A percentile compares a stretch with the other conserved stretches of the same genome.
phyloP scores from a whole-genome alignment of 2,888 invertebrate species.

The Eupithecia dodoneata region DNA sequence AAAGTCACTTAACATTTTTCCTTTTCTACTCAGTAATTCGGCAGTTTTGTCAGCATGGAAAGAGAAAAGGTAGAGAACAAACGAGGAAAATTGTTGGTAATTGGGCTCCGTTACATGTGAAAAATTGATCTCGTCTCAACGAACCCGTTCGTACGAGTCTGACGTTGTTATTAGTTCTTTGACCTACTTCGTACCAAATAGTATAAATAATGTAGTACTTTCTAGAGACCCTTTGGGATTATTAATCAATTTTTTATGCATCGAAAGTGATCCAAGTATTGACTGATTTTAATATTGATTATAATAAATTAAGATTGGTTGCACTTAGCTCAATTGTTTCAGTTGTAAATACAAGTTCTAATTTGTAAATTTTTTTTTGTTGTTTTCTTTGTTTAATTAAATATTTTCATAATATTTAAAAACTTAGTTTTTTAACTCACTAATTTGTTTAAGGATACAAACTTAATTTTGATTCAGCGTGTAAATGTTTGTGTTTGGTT shows the following conservation, averaged over 20 bases:
- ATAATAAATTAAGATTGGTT: no score
- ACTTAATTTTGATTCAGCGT: no score
- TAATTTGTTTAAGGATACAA: no score
- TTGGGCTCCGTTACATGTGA: constrained; percentile 16
- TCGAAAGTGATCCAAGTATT: neutral
- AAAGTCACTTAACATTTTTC: constrained; percentile 43
- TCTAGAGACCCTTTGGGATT: neutral
- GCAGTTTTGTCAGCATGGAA: constrained; percentile 14
- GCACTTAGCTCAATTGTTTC: no score
- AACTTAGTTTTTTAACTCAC: no score
- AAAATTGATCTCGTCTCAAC: constrained; percentile 13
- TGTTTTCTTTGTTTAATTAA: no score
- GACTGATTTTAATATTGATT: neutral
- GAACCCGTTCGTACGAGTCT: neutral
- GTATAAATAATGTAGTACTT: neutral
- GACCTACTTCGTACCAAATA: constrained; percentile 11
- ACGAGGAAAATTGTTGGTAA: constrained; percentile 11
- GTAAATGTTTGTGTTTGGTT: no score
- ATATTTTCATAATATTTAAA: no score
- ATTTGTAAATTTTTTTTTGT: no score
- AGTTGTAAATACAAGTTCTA: no score
- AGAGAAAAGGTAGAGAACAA: constrained; percentile 15
- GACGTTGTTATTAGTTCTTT: constrained; percentile 12
- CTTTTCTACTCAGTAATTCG: constrained; percentile 37
- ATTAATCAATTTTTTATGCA: neutral